Evolutionary conservation across 2,888 invertebrate species (phyloP).

Genomic region (Acleris cristana): DNA sequence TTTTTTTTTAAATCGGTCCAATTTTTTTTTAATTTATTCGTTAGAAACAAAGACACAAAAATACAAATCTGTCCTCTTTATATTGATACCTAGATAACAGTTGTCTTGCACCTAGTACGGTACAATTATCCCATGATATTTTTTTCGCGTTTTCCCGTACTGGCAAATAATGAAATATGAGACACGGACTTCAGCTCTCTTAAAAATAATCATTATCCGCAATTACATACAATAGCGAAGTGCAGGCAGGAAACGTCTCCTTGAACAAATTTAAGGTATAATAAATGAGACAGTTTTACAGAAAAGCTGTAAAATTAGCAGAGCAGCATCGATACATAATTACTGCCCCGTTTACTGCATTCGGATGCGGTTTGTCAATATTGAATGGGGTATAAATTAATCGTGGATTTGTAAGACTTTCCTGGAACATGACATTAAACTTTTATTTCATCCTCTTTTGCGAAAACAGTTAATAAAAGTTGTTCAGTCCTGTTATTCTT

Average conservation of each 20-base stretch:
- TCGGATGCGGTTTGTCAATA: constrained; percentile 22
- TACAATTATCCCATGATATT: too few species aligned
- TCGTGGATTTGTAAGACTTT: constrained; percentile 19
- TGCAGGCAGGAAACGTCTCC: background rate
- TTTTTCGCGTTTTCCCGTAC: too few species aligned
- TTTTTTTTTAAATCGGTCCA: too few species aligned
- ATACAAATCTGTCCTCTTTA: too few species aligned
- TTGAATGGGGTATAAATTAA: constrained; percentile 12
- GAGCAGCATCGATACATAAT: too few species aligned
- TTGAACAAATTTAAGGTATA: too few species aligned
- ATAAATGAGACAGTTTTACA: background rate
- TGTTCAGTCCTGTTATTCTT: background rate
- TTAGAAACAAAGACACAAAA: too few species aligned
- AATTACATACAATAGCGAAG: background rate
- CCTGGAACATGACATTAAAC: constrained; percentile 6
- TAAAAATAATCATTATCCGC: background rate
- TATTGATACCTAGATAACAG: too few species aligned
- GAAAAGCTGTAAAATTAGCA: background rate
- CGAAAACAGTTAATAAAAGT: constrained; percentile 8
- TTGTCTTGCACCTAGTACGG: too few species aligned
- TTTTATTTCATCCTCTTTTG: constrained; percentile 16
- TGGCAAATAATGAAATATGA: too few species aligned
- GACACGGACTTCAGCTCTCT: too few species aligned
- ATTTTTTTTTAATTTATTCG: too few species aligned
- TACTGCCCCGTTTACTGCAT: constrained; percentile 14